Base-by-base conservation (phyloP, 2,888 invertebrate species). In the Trichopria drosophilae region DNA sequence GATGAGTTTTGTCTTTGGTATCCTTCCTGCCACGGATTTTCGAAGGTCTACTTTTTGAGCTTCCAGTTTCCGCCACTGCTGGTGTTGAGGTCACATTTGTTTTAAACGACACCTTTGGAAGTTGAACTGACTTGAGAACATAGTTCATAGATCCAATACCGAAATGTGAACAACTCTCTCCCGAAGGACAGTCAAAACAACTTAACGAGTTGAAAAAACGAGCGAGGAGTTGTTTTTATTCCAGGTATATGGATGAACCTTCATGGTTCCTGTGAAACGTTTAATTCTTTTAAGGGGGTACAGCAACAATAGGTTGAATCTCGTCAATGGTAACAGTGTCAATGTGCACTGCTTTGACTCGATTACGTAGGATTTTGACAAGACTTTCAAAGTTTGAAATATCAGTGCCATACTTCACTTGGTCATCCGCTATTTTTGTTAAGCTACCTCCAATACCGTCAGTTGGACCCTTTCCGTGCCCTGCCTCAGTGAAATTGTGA, bases 221-320 rank as follows among this genome's bases (percentile, higher is more conserved):
- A n/a, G n/a, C n/a, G n/a, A n/a, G n/a, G 40, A 29, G 2, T 49
- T 32, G 12, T 15, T 15, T 15, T 42, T 54, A 23, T n/a, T 19
- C 50, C 54, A 51, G 10, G 24, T 51, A 13, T 54, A 54, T 16
- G 50, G 51, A 22, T 54, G 54, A n/a, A 54, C 31, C 36, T 43
- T 47, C 39, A 47, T 54, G 37, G 50, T 47, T 10, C 51, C 51
- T 6, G 19, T 20, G 13, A 54, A 54, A 19, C 37, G 32, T n/a
- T 40, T 28, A 15, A 51, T 23, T 37, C 47, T 51, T 12, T 7
- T 28, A 16, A 7, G 46, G 47, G 35, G 51, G 26, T 26, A 40
- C 16, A 16, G 34, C n/a, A 46, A 45, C 49, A 41, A 53, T 45
- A 13, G 16, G 24, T 32, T 44, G 35, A 16, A 49, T 47, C 43